Evolutionary conservation across 1,140 invertebrate genomes (phyloP).

Genomic region (Samia ricini): DNA sequence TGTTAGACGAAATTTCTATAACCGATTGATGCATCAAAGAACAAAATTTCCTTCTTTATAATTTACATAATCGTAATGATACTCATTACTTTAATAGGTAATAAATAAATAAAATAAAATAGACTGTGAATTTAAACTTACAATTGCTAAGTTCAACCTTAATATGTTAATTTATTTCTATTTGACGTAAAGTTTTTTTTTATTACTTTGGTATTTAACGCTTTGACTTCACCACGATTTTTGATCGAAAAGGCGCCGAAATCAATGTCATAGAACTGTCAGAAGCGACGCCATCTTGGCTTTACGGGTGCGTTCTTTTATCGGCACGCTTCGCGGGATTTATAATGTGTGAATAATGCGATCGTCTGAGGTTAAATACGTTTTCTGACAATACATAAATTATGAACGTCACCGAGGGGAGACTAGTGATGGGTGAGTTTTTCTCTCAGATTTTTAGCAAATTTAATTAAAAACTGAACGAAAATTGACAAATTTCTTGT

Average conservation of each 20-base stretch:
- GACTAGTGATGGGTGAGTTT: conserved; percentile 30
- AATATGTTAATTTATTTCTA: too few relatives aligned
- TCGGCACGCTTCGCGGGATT: conserved; percentile 59
- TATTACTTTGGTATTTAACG: not conserved
- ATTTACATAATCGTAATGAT: too few relatives aligned
- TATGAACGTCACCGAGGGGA: conserved; percentile 41
- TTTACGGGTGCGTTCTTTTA: conserved; percentile 49
- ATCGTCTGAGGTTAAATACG: conserved; percentile 57
- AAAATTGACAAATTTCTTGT: too few relatives aligned
- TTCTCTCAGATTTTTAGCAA: too few relatives aligned
- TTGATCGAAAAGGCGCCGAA: conserved; percentile 41
- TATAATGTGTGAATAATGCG: conserved; percentile 72
- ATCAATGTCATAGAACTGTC: conserved; percentile 48
- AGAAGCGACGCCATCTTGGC: conserved; percentile 46
- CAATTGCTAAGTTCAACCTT: too few relatives aligned
- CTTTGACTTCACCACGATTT: conserved; percentile 15
- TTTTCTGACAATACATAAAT: conserved; percentile 68
- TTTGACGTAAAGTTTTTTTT: too few relatives aligned
- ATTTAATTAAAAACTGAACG: too few relatives aligned
- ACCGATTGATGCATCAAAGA: too few relatives aligned
- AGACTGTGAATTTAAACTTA: too few relatives aligned
- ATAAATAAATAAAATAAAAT: too few relatives aligned
- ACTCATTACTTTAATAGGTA: too few relatives aligned
- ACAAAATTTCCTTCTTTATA: too few relatives aligned
- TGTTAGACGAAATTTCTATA: not conserved